These are phyloP conservation scores for Limonius californicus DNA, from an alignment of 1,140 invertebrate species.

Conservation along the genomic window DNA sequence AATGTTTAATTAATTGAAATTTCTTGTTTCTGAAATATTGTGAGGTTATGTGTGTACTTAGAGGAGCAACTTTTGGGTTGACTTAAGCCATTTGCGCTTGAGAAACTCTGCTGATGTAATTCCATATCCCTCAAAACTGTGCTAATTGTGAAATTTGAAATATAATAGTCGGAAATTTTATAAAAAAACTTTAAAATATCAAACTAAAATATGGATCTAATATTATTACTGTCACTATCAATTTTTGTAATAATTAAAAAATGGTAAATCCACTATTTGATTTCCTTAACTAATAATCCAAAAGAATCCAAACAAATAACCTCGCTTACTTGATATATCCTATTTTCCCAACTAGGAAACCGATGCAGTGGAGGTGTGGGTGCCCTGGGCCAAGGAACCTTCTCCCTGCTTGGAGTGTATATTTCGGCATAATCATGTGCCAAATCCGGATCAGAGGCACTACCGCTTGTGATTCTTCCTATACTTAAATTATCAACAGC, in stretches of 20 bases:
- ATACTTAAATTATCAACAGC: constrained; percentile 54
- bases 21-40: no score
- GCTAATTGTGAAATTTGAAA: no score
- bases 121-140: no score
- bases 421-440: constrained; percentile 90
- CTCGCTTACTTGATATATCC: constrained; percentile 74
- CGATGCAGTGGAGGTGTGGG: constrained; percentile 85
- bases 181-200: background rate
- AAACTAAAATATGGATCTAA: no score
- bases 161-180: background rate
- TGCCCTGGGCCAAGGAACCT: constrained; percentile 56
- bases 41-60: no score
- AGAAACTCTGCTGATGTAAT: no score
- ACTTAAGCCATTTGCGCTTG: no score
- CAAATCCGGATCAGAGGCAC: constrained; percentile 64
- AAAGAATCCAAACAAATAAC: constrained; percentile 20
- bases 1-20: no score
- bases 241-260: no score
- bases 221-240: no score
- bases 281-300: background rate
- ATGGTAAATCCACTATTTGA: no score
- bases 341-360: constrained; percentile 91
- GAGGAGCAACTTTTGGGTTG: no score
- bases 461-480: constrained; percentile 48
- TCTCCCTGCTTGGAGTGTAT: constrained; percentile 85